A percentile compares a stretch with the other conserved stretches of the same genome.
Evolutionary conservation across 1,140 invertebrate species (phyloP).

Genomic region (Dryas iulia): DNA sequence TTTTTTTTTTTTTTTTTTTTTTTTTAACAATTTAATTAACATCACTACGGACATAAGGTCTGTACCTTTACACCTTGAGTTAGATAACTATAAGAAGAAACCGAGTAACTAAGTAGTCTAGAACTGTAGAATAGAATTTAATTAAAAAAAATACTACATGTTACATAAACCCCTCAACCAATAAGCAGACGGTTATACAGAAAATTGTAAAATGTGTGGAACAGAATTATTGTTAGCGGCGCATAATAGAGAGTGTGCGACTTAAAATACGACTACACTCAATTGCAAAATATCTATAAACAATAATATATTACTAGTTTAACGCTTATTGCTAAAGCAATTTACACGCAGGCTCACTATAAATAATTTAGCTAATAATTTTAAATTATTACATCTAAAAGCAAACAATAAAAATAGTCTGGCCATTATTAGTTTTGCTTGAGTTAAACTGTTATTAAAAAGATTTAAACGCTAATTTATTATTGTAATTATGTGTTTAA

Average conservation of each 20-base stretch:
- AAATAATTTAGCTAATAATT: constrained; percentile 2
- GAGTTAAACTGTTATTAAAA: background rate
- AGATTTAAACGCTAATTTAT: background rate
- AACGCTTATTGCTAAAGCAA: constrained; percentile 24
- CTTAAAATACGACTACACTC: constrained; percentile 33
- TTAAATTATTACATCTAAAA: background rate
- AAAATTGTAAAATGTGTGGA: constrained; percentile 38
- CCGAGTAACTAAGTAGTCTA: no score
- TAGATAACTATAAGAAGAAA: no score
- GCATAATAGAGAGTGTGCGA: constrained; percentile 35
- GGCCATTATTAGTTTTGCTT: background rate
- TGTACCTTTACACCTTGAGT: no score
- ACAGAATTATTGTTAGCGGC: constrained; percentile 42
- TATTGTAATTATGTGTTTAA: background rate
- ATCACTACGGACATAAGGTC: no score
- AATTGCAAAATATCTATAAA: constrained; percentile 33
- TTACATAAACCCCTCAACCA: constrained; percentile 35
- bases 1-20: no score
- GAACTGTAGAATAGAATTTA: background rate
- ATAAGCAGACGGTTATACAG: constrained; percentile 37
- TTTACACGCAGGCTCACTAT: constrained; percentile 6
- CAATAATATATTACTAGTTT: constrained; percentile 25
- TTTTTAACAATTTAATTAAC: no score
- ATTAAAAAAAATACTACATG: background rate
- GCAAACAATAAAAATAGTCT: background rate